Base-by-base conservation (phyloP, 2,888 invertebrate genomes). In the Thysanoteuthis rhombus region DNA sequence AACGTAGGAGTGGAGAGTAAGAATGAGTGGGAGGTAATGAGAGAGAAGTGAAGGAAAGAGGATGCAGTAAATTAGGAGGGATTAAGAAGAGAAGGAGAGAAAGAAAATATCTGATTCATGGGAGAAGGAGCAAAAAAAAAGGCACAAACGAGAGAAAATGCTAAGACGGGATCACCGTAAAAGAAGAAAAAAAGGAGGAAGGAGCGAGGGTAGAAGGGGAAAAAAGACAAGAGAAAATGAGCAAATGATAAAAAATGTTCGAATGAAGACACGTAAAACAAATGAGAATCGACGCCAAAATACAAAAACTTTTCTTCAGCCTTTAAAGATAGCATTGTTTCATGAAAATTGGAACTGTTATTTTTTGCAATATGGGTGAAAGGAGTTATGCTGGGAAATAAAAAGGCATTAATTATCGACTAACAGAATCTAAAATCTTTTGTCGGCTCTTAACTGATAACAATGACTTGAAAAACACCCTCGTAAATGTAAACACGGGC, bases 1-100 rank as follows among this genome's bases (percentile, higher is more conserved):
- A n/a, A 75, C 10, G 0, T 4, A 75, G 19, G 5, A 0, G 12
- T 1, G 19, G 16, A 3, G 1, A 10, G 16, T 75, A 5, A 0
- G 8, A 75, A n/a, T 1, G 12, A 75, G n/a, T 16, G n/a, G 4
- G n/a, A 75, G 12, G 8, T 36, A 75, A 16, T 8, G n/a, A n/a
- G 8, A 75, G 19, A n/a, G 8, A n/a, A n/a, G 10, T 1, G n/a
- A 75, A 75, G 10, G 16, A 75, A 75, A 36, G n/a, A 75, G 1
- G 36, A n/a, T 12, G 10, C 12, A 19, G 36, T 2, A 1, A 16
- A 16, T 10, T n/a, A n/a, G 4, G 12, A 36, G n/a, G 36, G 10
- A 1, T 1, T 1, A 16, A 2, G n/a, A 75, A 75, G 8, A 75
- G 10, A n/a, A 5, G 0, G 12, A 58, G 32, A 10, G 5, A 12